These are phyloP conservation scores for Sphaerodactylus townsendi DNA, from an alignment of 2,113 vertebrate species.

Conservation along the genomic window DNA sequence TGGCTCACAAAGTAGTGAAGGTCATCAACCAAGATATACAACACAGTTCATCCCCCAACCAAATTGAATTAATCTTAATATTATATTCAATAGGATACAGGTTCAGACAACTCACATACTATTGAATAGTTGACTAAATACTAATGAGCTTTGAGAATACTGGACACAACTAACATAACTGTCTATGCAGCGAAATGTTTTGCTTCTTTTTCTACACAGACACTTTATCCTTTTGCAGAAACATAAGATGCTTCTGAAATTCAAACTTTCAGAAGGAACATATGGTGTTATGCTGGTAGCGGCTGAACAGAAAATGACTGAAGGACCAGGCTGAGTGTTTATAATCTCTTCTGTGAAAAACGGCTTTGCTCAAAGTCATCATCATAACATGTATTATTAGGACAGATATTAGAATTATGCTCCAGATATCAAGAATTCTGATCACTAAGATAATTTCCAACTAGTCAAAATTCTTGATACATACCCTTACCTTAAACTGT, in stretches of 20 bases:
- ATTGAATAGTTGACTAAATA: neutral
- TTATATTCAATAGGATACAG: too few relatives aligned
- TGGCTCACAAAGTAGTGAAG: too few relatives aligned
- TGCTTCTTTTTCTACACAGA: neutral
- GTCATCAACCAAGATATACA: too few relatives aligned
- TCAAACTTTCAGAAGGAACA: neutral
- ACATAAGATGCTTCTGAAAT: neutral
- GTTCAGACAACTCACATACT: neutral
- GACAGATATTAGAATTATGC: neutral
- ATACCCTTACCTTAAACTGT: conserved; percentile 84
- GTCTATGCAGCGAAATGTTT: neutral
- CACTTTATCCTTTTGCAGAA: too few relatives aligned
- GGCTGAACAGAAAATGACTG: neutral
- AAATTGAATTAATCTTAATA: too few relatives aligned
- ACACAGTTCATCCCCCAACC: too few relatives aligned
- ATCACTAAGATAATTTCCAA: neutral
- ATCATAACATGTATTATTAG: neutral
- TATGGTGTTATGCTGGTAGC: neutral
- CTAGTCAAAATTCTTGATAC: neutral
- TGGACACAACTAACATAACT: neutral
- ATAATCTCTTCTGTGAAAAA: neutral
- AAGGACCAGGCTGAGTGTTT: neutral
- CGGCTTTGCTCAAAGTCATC: neutral
- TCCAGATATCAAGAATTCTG: neutral
- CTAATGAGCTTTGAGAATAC: neutral